These are phyloP conservation scores for Chesias legatella DNA, from an alignment of 2,888 invertebrate species.

Conservation along the genomic window DNA sequence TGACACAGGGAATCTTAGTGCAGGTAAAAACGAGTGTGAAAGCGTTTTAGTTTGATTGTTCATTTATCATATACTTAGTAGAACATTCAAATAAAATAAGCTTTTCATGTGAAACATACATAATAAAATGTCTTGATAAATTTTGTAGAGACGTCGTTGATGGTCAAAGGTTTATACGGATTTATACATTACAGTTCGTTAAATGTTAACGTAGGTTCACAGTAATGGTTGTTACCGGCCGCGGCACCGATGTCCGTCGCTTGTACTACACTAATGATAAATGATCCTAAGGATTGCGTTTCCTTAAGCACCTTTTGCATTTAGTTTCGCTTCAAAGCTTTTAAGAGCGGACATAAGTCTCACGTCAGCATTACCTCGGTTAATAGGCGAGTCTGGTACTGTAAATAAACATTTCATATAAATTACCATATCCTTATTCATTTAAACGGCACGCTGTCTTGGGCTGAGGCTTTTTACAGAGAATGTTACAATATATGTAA, in stretches of 20 bases:
- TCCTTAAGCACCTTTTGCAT: constrained; percentile 45
- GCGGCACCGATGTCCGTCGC: constrained; percentile 30
- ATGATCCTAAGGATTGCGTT: constrained; percentile 45
- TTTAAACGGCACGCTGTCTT: neutral
- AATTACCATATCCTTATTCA: constrained; percentile 7
- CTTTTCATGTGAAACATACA: neutral
- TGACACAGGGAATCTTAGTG: too few relatives aligned
- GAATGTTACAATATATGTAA: neutral
- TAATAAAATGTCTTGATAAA: neutral
- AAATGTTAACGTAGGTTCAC: constrained; percentile 20
- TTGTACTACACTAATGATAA: constrained; percentile 47
- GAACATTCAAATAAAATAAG: too few relatives aligned
- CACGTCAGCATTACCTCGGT: constrained; percentile 39
- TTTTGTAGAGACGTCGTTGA: constrained; percentile 9
- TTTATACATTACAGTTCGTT: constrained; percentile 20
- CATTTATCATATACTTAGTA: too few relatives aligned
- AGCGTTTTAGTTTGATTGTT: too few relatives aligned
- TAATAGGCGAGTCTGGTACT: constrained; percentile 31
- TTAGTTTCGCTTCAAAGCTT: constrained; percentile 38
- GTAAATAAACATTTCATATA: constrained; percentile 13
- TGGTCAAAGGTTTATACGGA: constrained; percentile 17
- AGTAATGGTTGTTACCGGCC: constrained; percentile 35
- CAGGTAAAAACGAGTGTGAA: too few relatives aligned
- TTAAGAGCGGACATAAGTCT: constrained; percentile 39
- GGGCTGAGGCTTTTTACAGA: neutral